Percentiles rank a stretch among this genome's conserved stretches.
Evolutionary conservation across 2,797 vertebrate genomes (phyloP).

Genomic region (Rachycentron canadum): DNA sequence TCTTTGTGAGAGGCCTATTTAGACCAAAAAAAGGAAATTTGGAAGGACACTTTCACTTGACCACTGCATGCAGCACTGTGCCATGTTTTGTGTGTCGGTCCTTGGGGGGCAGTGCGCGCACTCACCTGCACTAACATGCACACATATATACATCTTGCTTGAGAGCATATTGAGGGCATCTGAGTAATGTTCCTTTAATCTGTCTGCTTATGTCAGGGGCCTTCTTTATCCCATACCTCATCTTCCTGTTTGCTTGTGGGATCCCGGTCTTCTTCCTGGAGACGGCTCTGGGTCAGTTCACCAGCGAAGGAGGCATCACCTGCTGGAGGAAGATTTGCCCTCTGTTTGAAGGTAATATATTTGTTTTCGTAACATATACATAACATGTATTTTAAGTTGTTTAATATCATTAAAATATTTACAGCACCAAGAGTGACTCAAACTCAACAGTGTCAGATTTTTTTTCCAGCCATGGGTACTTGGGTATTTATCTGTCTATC

Average conservation of each 20-base stretch:
- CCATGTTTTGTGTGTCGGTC: too few species aligned
- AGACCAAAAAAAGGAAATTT: too few species aligned
- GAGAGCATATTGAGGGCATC: not conserved
- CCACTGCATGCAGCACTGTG: too few species aligned
- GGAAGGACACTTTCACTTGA: too few species aligned
- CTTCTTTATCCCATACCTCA: conserved; percentile 98
- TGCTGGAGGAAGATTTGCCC: conserved; percentile 96
- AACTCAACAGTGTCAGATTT: not conserved
- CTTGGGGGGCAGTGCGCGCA: too few species aligned
- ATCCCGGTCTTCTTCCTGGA: conserved; percentile 96
- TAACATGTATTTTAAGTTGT: not conserved
- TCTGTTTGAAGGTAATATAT: conserved; percentile 92
- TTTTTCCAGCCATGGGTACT: not conserved
- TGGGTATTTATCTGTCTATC: too few species aligned
- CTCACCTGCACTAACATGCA: too few species aligned
- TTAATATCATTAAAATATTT: not conserved
- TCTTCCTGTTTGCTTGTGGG: conserved; percentile 98
- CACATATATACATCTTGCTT: too few species aligned
- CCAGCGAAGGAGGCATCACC: conserved; percentile 94
- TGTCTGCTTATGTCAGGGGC: conserved; percentile 86
- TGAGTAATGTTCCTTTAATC: conserved; percentile 22
- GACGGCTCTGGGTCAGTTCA: conserved; percentile 94
- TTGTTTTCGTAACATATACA: not conserved
- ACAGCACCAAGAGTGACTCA: not conserved
- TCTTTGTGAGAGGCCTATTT: too few species aligned